Evolutionary conservation across 2,113 vertebrate species (phyloP), one percentile per base, ranked within the genome.

Genomic region (Neolamprologus ventralis): DNA sequence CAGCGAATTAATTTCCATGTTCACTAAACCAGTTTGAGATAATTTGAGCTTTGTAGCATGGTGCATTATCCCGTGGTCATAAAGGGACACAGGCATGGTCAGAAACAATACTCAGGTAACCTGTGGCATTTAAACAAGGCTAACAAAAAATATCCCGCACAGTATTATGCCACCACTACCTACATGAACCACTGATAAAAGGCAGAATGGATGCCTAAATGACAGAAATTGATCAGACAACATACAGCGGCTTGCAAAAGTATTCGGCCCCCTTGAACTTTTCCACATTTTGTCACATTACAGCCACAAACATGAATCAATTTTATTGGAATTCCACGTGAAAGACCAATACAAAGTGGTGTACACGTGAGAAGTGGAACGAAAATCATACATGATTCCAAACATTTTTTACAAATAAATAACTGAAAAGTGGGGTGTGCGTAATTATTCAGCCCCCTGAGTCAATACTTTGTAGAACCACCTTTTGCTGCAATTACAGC

Each of bases 181-280:
- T 35, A 19, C 6, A 19, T 0, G 0, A 35, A 35, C 60, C 31
- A 19, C n/a, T 35, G 31, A 63, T 19, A 35, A 35, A 35, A 35
- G 6, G 58, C 16, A 63, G 58, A 35, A 35, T 35, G 31, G 58
- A 63, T 35, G 5, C 31, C 9, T 3, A 19, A 17, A 37, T 65
- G 16, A 63, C 3, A 37, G 6, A 21, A 37, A 21, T 1, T 13
- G 4, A 68, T 13, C 2, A 68, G 7, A 2, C 11, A 40, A 40
- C 35, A 13, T 37, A 55, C 21, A 55, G 11, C 5, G 21, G 11
- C 26, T 26, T 26, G 26, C 54, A 57, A 57, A 26, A 57, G 54
- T 0, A 57, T 57, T 57, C 0, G 0, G 21, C 2, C 2, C 21
- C 21, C 54, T 55, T 55, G 2, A 55, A 55, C 21, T 3, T 55